Percentiles rank a stretch among this genome's conserved stretches.
Evolutionary conservation across 2,797 vertebrate species (phyloP).

Genomic region (Rhadinocentrus ornatus): DNA sequence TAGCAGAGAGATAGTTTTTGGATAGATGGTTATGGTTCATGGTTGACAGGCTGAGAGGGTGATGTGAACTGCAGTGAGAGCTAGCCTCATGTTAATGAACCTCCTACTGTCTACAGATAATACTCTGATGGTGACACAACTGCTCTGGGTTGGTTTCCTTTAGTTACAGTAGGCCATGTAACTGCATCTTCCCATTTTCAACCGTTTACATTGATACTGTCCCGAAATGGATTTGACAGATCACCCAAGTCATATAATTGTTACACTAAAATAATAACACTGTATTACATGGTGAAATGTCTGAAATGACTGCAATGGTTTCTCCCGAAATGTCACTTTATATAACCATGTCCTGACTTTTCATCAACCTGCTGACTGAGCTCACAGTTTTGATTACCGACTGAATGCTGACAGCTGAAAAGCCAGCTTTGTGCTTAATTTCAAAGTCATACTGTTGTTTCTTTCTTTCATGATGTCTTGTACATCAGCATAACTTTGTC

Average conservation of each 20-base stretch:
- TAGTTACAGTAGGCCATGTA: background rate
- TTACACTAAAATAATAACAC: background rate
- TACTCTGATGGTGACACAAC: constrained; percentile 22
- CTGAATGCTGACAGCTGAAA: constrained; percentile 6
- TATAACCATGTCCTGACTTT: constrained; percentile 2
- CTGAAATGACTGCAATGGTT: background rate
- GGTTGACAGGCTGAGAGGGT: constrained; percentile 50
- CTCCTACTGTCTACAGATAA: constrained; percentile 32
- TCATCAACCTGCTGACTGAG: constrained; percentile 9
- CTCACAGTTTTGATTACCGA: background rate
- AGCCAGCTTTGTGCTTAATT: constrained; percentile 4
- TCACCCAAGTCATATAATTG: constrained; percentile 5
- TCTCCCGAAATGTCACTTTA: background rate
- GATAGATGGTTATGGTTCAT: constrained; percentile 62
- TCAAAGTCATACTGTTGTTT: background rate
- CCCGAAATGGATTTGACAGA: background rate
- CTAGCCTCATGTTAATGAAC: constrained; percentile 21
- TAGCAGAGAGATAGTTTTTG: constrained; percentile 43
- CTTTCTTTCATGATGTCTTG: constrained; percentile 28
- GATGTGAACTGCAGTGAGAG: constrained; percentile 57
- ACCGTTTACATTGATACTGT: background rate
- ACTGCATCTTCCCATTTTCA: constrained; percentile 9
- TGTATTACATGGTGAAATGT: background rate
- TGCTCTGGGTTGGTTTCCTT: background rate
- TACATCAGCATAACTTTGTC: constrained; percentile 44